phyloP scores from a whole-genome alignment of 1,140 invertebrate species.

The Macrobrachium rosenbergii region DNA sequence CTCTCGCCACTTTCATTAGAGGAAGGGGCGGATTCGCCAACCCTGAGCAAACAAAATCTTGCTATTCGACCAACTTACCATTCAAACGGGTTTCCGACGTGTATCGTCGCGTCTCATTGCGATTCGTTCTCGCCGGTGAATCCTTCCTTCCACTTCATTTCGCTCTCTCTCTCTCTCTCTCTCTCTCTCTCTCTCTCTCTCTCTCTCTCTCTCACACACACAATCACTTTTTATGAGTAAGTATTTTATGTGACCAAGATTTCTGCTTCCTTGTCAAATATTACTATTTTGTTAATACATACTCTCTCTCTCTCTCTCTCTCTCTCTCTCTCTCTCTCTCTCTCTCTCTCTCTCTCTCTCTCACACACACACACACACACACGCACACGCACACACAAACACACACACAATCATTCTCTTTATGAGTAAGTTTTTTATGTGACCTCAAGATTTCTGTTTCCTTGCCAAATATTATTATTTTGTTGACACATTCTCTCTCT shows the following conservation, averaged over 20 bases:
- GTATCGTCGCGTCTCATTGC: not conserved
- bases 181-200: not conserved
- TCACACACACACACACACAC: too few species aligned
- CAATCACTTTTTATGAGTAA: too few species aligned
- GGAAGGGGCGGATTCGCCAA: constrained; percentile 20
- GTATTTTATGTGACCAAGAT: too few species aligned
- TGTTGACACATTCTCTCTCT: too few species aligned
- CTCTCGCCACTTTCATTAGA: constrained; percentile 28
- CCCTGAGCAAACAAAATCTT: constrained; percentile 27
- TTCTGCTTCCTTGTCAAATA: too few species aligned
- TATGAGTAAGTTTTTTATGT: too few species aligned
- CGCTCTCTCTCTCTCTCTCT: not conserved
- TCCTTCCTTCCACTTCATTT: not conserved
- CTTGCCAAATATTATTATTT: too few species aligned
- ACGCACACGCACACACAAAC: too few species aligned
- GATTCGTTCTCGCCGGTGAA: not conserved
- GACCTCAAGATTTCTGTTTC: too few species aligned
- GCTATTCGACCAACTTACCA: constrained; percentile 34
- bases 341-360: not conserved
- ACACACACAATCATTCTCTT: too few species aligned
- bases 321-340: not conserved
- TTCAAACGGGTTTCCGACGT: not conserved
- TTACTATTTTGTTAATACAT: too few species aligned
- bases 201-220: not conserved
- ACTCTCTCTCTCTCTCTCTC: not conserved